Percentiles rank a stretch among this genome's conserved stretches.
Evolutionary conservation across 1,140 invertebrate genomes (phyloP).

Genomic region (Homalodisca vitripennis): DNA sequence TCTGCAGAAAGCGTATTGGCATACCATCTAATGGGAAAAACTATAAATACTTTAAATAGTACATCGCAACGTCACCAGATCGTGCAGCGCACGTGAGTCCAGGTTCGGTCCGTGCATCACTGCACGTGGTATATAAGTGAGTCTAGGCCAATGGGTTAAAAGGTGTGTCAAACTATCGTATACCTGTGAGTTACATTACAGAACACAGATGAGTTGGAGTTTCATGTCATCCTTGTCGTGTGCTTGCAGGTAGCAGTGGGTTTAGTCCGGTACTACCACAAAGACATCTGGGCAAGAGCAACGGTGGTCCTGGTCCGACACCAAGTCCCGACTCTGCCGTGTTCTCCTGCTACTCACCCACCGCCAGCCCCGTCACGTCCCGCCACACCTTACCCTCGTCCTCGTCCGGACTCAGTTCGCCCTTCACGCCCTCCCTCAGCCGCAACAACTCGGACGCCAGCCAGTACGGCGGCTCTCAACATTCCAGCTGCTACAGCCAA

Average conservation of each 20-base stretch:
- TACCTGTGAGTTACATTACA: too few relatives aligned
- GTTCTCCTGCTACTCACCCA: constrained; percentile 81
- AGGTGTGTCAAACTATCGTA: too few relatives aligned
- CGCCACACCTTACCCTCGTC: constrained; percentile 60
- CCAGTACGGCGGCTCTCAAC: constrained; percentile 55
- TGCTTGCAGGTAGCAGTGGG: constrained; percentile 33
- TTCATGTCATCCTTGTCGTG: too few relatives aligned
- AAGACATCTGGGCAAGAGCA: constrained; percentile 30
- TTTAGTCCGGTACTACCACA: constrained; percentile 42
- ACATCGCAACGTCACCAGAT: too few relatives aligned
- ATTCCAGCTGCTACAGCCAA: constrained; percentile 76
- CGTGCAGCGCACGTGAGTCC: too few relatives aligned
- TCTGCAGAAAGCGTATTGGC: too few relatives aligned
- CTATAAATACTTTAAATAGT: too few relatives aligned
- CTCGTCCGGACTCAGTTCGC: constrained; percentile 54
- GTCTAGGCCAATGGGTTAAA: too few relatives aligned
- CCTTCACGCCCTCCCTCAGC: constrained; percentile 76
- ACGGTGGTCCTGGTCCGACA: constrained; percentile 51
- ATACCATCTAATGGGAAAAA: too few relatives aligned
- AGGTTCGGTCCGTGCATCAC: too few relatives aligned
- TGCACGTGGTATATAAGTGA: too few relatives aligned
- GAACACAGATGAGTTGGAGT: too few relatives aligned
- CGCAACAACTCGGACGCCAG: constrained; percentile 90
- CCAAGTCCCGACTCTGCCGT: constrained; percentile 82
- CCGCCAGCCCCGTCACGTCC: constrained; percentile 81